A percentile compares a stretch with the other conserved stretches of the same genome.
phyloP scores from a whole-genome alignment of 2,888 invertebrate species.

The Hydroisotoma schaefferi region DNA sequence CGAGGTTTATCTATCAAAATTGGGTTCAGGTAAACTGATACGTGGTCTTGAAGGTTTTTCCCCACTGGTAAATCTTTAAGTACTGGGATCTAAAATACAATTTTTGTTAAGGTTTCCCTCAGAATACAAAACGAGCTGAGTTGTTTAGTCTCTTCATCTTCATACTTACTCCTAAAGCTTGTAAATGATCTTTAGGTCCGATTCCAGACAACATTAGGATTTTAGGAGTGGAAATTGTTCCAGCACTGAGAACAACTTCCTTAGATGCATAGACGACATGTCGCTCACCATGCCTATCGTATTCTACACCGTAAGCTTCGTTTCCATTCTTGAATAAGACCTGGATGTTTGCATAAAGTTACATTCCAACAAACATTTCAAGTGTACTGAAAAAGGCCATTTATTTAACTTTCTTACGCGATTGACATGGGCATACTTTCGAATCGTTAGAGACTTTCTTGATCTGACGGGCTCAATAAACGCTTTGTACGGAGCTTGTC shows the following conservation, averaged over 20 bases:
- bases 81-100: constrained; percentile 31
- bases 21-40: constrained; percentile 28
- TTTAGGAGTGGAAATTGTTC: constrained; percentile 27
- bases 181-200: constrained; percentile 25
- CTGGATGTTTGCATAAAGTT: constrained; percentile 3
- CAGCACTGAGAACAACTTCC: constrained; percentile 33
- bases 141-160: background rate
- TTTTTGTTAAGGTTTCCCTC: background rate
- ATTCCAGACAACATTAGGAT: constrained; percentile 28
- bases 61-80: constrained; percentile 32
- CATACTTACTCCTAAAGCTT: constrained; percentile 19
- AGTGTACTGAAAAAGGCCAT: background rate
- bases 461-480: constrained; percentile 22
- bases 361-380: background rate
- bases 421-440: constrained; percentile 15
- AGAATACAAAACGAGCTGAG: background rate
- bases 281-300: constrained; percentile 34
- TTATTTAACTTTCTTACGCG: background rate
- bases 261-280: constrained; percentile 25
- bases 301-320: constrained; percentile 36
- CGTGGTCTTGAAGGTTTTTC: constrained; percentile 32
- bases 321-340: constrained; percentile 23
- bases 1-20: constrained; percentile 27
- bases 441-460: constrained; percentile 7
- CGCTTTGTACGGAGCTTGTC: constrained; percentile 26